A percentile compares a stretch with the other conserved stretches of the same genome.
These are phyloP conservation scores for Hiodon tergisus DNA, from an alignment of 2,113 vertebrate genomes.

Conservation along the genomic window DNA sequence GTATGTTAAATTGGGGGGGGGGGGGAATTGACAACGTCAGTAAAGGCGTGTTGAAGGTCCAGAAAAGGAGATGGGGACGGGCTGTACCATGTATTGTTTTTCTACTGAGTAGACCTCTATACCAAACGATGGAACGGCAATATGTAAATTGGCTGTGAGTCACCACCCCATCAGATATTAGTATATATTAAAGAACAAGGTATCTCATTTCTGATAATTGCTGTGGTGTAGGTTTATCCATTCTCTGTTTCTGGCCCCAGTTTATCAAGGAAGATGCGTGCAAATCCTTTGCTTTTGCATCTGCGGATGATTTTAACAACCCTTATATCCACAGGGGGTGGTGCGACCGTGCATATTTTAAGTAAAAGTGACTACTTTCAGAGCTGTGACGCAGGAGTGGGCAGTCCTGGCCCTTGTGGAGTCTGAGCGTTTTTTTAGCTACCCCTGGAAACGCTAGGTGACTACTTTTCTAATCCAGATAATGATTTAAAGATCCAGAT, in stretches of 20 bases:
- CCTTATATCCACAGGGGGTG: neutral
- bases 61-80: neutral
- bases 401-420: too few relatives aligned
- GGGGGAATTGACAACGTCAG: neutral
- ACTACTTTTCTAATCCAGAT: too few relatives aligned
- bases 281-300: neutral
- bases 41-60: neutral
- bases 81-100: neutral
- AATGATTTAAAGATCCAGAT: too few relatives aligned
- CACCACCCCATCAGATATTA: neutral
- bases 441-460: too few relatives aligned
- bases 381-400: too few relatives aligned
- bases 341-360: neutral
- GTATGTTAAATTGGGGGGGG: neutral
- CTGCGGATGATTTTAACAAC: neutral
- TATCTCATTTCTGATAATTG: neutral
- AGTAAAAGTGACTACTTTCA: too few relatives aligned
- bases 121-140: neutral
- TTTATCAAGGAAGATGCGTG: neutral
- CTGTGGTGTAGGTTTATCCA: neutral
- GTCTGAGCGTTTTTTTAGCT: too few relatives aligned
- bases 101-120: neutral
- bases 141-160: neutral
- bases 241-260: neutral
- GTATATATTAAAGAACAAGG: neutral